These are phyloP conservation scores for Herminia tarsipennalis DNA, from an alignment of 2,888 invertebrate species.

Conservation along the genomic window DNA sequence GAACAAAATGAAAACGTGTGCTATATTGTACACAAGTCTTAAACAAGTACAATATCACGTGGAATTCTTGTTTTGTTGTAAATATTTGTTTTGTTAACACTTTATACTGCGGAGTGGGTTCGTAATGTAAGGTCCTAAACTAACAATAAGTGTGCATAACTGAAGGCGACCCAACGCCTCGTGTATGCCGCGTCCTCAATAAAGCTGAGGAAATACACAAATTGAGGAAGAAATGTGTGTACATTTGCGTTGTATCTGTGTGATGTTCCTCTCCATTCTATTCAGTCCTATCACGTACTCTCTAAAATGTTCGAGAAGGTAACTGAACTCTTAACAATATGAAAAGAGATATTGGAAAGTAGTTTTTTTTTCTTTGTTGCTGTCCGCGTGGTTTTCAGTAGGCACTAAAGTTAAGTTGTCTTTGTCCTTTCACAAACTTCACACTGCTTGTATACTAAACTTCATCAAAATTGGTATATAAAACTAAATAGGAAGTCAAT, in stretches of 20 bases:
- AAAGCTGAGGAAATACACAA: slow-evolving; percentile 17
- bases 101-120: slow-evolving; percentile 30
- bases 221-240: slow-evolving; percentile 13
- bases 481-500: no score
- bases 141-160: slow-evolving; percentile 48
- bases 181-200: slow-evolving; percentile 25
- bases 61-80: slow-evolving; percentile 40
- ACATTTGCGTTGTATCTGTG: background rate
- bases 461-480: no score
- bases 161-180: slow-evolving; percentile 25
- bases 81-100: slow-evolving; percentile 45
- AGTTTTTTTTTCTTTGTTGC: no score
- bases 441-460: no score
- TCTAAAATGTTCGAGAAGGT: no score
- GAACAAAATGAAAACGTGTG: background rate
- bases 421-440: no score
- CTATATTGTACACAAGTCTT: background rate
- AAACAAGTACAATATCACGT: slow-evolving; percentile 27
- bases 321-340: no score
- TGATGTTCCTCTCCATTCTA: background rate
- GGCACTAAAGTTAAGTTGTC: no score
- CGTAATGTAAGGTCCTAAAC: slow-evolving; percentile 53
- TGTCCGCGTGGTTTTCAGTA: no score
- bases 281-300: no score
- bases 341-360: no score